Percentiles rank a stretch among this genome's conserved stretches.
These are phyloP conservation scores for Tringa solitaria DNA, from an alignment of 2,113 vertebrate genomes.

Conservation along the genomic window DNA sequence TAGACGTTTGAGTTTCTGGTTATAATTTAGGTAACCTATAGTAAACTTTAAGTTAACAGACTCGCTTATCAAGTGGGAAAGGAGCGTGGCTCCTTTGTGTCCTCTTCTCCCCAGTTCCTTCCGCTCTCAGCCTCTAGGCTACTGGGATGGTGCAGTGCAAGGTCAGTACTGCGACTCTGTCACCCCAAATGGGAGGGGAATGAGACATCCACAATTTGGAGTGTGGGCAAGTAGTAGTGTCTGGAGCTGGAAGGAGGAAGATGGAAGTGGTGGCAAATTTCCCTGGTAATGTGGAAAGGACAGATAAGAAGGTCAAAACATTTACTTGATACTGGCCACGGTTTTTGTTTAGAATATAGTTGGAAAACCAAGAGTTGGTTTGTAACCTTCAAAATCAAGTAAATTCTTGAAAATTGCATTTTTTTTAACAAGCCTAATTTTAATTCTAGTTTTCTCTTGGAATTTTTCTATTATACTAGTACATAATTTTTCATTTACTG, in stretches of 20 bases:
- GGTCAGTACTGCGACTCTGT: neutral
- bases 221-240: neutral
- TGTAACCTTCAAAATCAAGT: neutral
- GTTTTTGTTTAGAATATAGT: neutral
- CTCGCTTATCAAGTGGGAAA: neutral
- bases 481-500: neutral
- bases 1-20: neutral
- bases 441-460: neutral
- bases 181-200: neutral
- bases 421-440: neutral
- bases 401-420: neutral
- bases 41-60: neutral
- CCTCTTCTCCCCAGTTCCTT: neutral
- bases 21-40: neutral
- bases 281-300: neutral
- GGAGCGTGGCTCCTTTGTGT: neutral
- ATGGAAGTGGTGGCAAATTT: neutral
- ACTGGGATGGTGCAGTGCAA: neutral
- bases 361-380: neutral
- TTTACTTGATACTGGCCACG: neutral
- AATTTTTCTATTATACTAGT: neutral
- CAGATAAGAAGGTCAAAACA: neutral
- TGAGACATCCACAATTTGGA: neutral
- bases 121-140: neutral
- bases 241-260: neutral